Evolutionary conservation across 2,888 invertebrate genomes (phyloP), one percentile per base, ranked within the genome.

Genomic region (Dynastes maya): DNA sequence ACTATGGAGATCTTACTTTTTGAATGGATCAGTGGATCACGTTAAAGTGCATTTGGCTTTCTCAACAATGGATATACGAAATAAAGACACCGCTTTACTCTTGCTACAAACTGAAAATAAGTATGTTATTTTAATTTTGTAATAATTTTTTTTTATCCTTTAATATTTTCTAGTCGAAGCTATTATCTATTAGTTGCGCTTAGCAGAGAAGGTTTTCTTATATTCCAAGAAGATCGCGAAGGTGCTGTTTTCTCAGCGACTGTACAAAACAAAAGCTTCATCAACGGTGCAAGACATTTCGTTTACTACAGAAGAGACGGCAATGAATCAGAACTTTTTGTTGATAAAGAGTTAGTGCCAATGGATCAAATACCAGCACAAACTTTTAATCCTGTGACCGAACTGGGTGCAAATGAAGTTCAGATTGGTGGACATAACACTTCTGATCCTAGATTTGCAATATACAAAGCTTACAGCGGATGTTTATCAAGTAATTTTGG

Each of bases 381-480:
- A 83, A 93, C 92, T 32, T 90, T 93, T 58, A 92, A 92, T 82
- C 93, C 94, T 82, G 92, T 92, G n/a, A 89, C 91, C 3, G 94
- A 94, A 83, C 88, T 91, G 65, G 93, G 95, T 8, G 92, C 94
- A 16, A 95, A 95, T 86, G 96, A 96, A 84, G 95, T 96, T 9
- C 96, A 96, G 87, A 93, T 97, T 75, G 96, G 96, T 11, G 97
- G 97, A 32, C 92, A 96, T 16, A 96, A 95, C 84, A 95, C 96
- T 4, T 94, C 94, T 3, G 96, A 96, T 86, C 94, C 95, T 2
- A 91, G 96, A 81, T 93, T 97, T 83, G 93, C 93, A 80, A 94
- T 94, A 79, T 97, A 95, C 86, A 96, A 95, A 86, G 95, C 95
- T 83, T 97, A 96, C 88, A 95, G 95, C 85, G 97, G 97, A 77